Base-by-base conservation (phyloP, 2,113 vertebrate genomes). In the Podarcis muralis region DNA sequence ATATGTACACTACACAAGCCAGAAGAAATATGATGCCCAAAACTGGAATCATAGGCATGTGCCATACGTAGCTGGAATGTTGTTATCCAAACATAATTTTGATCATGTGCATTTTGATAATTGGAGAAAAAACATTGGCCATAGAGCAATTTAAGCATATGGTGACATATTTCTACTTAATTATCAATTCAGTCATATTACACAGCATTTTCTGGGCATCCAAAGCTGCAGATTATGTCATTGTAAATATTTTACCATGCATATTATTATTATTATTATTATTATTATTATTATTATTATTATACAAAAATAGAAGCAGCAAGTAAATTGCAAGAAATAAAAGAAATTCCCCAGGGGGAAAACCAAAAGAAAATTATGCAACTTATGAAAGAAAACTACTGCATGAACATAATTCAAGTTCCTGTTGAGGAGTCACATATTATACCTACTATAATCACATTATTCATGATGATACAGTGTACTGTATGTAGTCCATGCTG, bases 181-280 rank as follows among this genome's bases (percentile, higher is more conserved):
- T 88, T 84, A 82, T 68, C 87, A 81, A 22, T 90, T 93, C 84
- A 27, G 72, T 93, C 87, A 66, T 82, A 93, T 85, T 1, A 3
- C 78, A 88, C 92, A 93, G 93, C 92, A 95, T 81, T 91, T 85
- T 93, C 89, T 93, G 88, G 92, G 85, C 72, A 92, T 90, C 92
- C 91, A 87, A 92, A 93, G 95, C 93, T 93, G 59, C 92, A 92
- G 80, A 91, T 87, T 68, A 83, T 90, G 71, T 25, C 20, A 57
- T 20, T 93, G 91, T 93, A 95, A 95, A 94, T 95, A 93, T 94
- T 95, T 95, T 93, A 93, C 88, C 93, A 94, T 94, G 94, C 86
- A 92, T 35, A 59, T 48, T 48, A 48, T 48, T 48, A 48, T 48
- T 48, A 11, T 48, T 48, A 48, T 48, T 48, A 12, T 48, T 48